Evolutionary conservation across 1,140 invertebrate genomes (phyloP).

Genomic region (Hirudo medicinalis): DNA sequence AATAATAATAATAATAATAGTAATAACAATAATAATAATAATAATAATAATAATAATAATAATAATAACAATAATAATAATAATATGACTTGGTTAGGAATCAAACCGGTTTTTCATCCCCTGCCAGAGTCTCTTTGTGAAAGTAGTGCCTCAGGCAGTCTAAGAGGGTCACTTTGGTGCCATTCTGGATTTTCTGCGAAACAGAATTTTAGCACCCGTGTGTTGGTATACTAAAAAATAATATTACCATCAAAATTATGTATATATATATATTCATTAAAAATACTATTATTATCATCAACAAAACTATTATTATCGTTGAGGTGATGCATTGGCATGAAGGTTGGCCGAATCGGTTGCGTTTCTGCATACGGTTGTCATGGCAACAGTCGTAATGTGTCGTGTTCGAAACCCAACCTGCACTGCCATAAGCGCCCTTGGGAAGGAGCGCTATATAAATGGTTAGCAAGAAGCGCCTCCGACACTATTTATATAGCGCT

Average conservation of each 20-base stretch:
- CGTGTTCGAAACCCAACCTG: no score
- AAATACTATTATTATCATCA: no score
- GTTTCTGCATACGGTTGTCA: no score
- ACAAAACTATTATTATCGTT: no score
- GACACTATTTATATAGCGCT: no score
- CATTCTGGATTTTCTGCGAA: not conserved
- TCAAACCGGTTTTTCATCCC: constrained; percentile 5
- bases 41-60: constrained; percentile 7
- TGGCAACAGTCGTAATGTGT: no score
- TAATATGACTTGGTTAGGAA: not conserved
- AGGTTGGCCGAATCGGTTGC: no score
- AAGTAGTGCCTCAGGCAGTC: constrained; percentile 6
- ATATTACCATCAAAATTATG: not conserved
- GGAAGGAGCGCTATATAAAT: no score
- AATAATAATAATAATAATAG: not conserved
- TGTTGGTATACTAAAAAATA: not conserved
- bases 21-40: not conserved
- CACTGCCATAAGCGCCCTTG: no score
- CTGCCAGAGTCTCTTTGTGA: not conserved
- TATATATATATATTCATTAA: not conserved
- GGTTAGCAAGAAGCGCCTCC: no score
- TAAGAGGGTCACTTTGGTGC: not conserved
- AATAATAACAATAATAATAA: not conserved
- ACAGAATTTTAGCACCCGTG: no score
- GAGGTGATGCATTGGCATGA: no score